Evolutionary conservation across 2,113 vertebrate genomes (phyloP).

Genomic region (Chlorodrepanis virens): DNA sequence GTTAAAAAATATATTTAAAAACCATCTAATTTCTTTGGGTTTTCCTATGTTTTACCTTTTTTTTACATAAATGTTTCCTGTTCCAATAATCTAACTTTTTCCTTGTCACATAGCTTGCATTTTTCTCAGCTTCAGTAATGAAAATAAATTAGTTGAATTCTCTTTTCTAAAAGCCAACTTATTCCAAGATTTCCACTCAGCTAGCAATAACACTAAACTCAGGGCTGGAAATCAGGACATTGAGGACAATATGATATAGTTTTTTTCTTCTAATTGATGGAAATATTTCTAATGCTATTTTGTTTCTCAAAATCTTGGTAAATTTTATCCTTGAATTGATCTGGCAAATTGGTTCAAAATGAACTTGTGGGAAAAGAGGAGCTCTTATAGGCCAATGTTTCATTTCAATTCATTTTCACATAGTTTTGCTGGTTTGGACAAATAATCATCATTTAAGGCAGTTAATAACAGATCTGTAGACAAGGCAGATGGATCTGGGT

Average conservation of each 20-base stretch:
- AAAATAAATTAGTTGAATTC: background rate
- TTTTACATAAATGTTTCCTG: background rate
- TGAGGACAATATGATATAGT: background rate
- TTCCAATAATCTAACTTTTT: background rate
- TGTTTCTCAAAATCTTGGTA: background rate
- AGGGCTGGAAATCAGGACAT: background rate
- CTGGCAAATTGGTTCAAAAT: background rate
- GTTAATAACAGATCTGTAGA: background rate
- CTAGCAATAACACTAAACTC: background rate
- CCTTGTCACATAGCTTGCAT: background rate
- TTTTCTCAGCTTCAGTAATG: background rate
- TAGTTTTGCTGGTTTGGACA: background rate
- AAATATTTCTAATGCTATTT: background rate
- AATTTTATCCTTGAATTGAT: background rate
- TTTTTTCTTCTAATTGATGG: background rate
- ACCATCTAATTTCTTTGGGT: background rate
- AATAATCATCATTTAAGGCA: background rate
- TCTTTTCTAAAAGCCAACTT: background rate
- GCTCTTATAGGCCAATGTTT: background rate
- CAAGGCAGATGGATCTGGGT: background rate
- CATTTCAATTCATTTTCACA: background rate
- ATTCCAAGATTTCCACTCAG: background rate
- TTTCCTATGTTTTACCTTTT: background rate
- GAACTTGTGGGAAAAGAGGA: background rate
- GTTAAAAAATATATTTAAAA: background rate